Base-by-base conservation (phyloP, 1,140 invertebrate genomes). In the Proales similis region DNA sequence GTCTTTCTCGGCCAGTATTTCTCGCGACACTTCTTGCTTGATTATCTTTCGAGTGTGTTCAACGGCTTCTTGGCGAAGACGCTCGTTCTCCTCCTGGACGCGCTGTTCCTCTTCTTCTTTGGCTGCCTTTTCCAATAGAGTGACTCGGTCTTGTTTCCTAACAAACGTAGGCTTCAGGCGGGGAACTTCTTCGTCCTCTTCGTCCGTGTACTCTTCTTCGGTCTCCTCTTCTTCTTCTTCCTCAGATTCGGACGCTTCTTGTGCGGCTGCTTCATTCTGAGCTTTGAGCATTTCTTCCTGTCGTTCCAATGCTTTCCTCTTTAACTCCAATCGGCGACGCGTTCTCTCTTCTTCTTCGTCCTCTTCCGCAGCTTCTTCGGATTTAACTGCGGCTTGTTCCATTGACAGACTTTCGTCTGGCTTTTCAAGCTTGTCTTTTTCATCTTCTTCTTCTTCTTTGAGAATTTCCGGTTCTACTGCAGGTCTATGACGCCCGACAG, bases 101-200 rank as follows among this genome's bases (percentile, higher is more conserved):
- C 88, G 86, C 69, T 89, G 89, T 68, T 90, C 83, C 67, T 85
- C 86, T 66, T 83, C 78, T 39, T 84, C 82, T 75, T 93, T 87
- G 47, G 86, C 84, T 71, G 97, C 91, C 68, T 87, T 86, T 70
- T 98, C 92, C 68, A 90, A 85, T 32, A 97, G 85, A 4, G 94
- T 97, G 38, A 96, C 85, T 64, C 94, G 80, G 71, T 98, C 92
- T 65, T 74, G 79, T 71, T 94, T 95, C 64, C 87, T 80, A 0
- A 98, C 90, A 80, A 98, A 98, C 1, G 98, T 86, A 4, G 94
- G 94, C 70, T 97, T 98, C 5, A 98, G 80, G 61, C 90, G 78
- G 0, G 91, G 90, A 63, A 82, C 88, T 24, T 86, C 84, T 67
- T 90, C 57, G 20, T 62, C 57, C 12, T 62, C 57, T 30, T 29